These are phyloP conservation scores for Eugnorisma glareosa DNA, from an alignment of 2,888 invertebrate genomes.

Conservation along the genomic window DNA sequence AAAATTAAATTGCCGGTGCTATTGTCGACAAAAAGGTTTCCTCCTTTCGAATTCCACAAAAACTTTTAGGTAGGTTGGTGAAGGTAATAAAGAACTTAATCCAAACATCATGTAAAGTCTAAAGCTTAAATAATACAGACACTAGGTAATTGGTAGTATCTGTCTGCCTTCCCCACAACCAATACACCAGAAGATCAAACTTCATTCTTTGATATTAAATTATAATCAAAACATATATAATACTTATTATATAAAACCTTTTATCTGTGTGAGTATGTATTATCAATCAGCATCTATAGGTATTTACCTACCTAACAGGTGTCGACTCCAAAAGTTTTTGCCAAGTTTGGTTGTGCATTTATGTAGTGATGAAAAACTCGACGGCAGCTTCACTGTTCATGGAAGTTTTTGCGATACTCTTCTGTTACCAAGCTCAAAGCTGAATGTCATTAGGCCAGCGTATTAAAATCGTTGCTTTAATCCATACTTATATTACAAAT, in stretches of 20 bases:
- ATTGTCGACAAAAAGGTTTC: constrained; percentile 66
- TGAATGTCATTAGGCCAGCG: constrained; percentile 2
- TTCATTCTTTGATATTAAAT: not conserved
- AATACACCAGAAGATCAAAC: not conserved
- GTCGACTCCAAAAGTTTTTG: constrained; percentile 1
- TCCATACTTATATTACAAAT: not conserved
- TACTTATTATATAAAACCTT: not conserved
- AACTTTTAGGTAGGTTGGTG: constrained; percentile 29
- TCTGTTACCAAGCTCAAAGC: constrained; percentile 32
- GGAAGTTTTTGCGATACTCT: constrained; percentile 21
- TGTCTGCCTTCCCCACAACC: too few species aligned
- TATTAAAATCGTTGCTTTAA: constrained; percentile 14
- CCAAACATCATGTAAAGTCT: not conserved
- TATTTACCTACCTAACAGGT: not conserved
- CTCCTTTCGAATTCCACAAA: constrained; percentile 72
- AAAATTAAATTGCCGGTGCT: constrained; percentile 50
- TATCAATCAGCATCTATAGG: not conserved
- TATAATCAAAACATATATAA: not conserved
- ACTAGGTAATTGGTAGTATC: not conserved
- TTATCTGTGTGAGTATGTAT: not conserved
- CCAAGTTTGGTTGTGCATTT: not conserved
- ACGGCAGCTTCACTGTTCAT: constrained; percentile 11
- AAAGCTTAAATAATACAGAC: constrained; percentile 11
- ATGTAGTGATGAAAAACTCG: constrained; percentile 11
- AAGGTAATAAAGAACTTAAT: not conserved